Conservation (phyloP, 2,888 invertebrate genomes). For the Dioctria rufipes region DNA sequence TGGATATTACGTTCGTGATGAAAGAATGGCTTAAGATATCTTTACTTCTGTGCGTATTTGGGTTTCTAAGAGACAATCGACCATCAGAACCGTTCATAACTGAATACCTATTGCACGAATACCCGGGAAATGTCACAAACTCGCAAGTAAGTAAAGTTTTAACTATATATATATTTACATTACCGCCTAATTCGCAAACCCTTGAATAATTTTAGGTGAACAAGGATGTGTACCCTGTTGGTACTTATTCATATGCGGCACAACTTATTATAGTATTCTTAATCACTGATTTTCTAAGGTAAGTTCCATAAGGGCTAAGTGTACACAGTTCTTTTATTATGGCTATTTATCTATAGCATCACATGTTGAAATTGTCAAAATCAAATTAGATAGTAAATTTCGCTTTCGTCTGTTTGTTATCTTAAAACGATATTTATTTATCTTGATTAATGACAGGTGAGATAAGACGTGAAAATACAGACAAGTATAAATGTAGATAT, state of each 20-base stretch:
- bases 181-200: not conserved
- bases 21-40: constrained; percentile 80
- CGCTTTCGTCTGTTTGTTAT: too few relatives aligned
- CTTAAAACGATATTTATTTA: too few relatives aligned
- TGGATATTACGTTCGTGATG: constrained; percentile 61
- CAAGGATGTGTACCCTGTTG: constrained; percentile 87
- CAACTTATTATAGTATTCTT: constrained; percentile 85
- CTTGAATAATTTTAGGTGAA: constrained; percentile 74
- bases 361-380: too few relatives aligned
- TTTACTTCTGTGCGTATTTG: constrained; percentile 82
- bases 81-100: constrained; percentile 90
- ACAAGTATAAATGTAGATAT: too few relatives aligned
- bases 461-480: too few relatives aligned
- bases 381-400: too few relatives aligned
- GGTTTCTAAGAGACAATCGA: constrained; percentile 86
- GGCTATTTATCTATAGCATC: not conserved
- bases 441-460: too few relatives aligned
- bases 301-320: constrained; percentile 55
- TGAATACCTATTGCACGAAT: constrained; percentile 80
- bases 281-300: constrained; percentile 82
- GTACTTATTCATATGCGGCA: constrained; percentile 88
- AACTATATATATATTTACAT: not conserved
- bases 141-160: constrained; percentile 63
- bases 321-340: not conserved
- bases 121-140: constrained; percentile 84